Percentiles rank a stretch among this genome's conserved stretches.
phyloP scores from a whole-genome alignment of 2,888 invertebrate species.

The Zonitis immaculata region DNA sequence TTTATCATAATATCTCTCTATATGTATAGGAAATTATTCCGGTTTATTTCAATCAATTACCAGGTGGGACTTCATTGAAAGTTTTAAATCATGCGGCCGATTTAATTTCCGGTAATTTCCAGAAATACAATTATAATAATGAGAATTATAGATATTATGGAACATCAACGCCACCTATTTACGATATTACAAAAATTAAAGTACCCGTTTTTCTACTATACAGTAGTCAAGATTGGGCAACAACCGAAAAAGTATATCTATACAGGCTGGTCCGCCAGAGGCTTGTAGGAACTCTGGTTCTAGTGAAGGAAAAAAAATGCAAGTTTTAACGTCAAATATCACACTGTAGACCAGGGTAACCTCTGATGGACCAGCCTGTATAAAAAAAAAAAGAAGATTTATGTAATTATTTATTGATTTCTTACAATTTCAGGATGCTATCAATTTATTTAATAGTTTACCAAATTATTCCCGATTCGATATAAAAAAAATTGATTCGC shows the following conservation, averaged over 20 bases:
- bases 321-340: too few relatives aligned
- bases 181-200: conserved; percentile 50
- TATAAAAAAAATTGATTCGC: conserved; percentile 55
- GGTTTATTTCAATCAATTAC: conserved; percentile 42
- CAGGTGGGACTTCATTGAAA: conserved; percentile 43
- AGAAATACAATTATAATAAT: conserved; percentile 52
- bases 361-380: too few relatives aligned
- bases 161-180: conserved; percentile 50
- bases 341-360: too few relatives aligned
- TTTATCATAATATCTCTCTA: too few relatives aligned
- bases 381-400: too few relatives aligned
- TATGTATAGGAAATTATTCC: conserved; percentile 38
- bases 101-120: conserved; percentile 46
- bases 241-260: conserved; percentile 47
- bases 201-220: conserved; percentile 55
- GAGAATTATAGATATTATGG: conserved; percentile 51
- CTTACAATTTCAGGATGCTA: conserved; percentile 52
- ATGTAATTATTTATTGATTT: not conserved
- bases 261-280: too few relatives aligned
- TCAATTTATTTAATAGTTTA: conserved; percentile 53
- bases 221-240: conserved; percentile 55
- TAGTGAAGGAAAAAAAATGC: too few relatives aligned
- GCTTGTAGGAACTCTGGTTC: too few relatives aligned
- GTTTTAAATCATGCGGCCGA: conserved; percentile 42
- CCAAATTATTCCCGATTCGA: conserved; percentile 49